Conservation (phyloP, 2,888 invertebrate species). For the Clitarchus hookeri region DNA sequence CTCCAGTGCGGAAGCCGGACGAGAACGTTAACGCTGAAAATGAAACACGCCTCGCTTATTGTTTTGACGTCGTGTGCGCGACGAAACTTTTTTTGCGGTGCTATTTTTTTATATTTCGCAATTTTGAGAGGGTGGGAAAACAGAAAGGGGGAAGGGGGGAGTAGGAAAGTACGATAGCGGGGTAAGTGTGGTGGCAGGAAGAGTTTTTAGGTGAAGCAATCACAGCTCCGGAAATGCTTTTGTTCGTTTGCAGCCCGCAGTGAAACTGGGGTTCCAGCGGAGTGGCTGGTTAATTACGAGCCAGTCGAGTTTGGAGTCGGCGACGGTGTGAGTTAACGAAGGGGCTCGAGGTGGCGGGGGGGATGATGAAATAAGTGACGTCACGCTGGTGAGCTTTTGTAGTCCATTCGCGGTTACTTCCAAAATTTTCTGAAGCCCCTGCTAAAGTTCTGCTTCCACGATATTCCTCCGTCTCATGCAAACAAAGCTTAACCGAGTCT, state of each 20-base stretch:
- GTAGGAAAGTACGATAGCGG: too few relatives aligned
- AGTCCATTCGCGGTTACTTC: too few relatives aligned
- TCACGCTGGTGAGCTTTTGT: too few relatives aligned
- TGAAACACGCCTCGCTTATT: not conserved
- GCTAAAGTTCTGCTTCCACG: too few relatives aligned
- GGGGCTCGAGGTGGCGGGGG: too few relatives aligned
- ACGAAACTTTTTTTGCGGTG: not conserved
- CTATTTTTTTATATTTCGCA: not conserved
- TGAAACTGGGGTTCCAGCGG: not conserved
- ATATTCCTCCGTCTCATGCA: too few relatives aligned
- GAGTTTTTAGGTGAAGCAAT: not conserved
- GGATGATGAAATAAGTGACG: too few relatives aligned
- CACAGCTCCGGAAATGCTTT: not conserved
- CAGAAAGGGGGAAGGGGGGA: too few relatives aligned
- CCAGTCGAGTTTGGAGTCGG: not conserved
- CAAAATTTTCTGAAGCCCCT: too few relatives aligned
- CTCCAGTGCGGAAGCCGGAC: not conserved
- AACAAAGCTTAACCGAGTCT: too few relatives aligned
- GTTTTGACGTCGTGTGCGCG: not conserved
- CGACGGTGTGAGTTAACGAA: too few relatives aligned
- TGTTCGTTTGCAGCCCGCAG: not conserved
- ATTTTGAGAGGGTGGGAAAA: not conserved
- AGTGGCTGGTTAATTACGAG: not conserved
- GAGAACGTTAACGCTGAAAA: not conserved
- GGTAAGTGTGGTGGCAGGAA: not conserved